Conservation (phyloP, 2,797 vertebrate species). For the Megalops cyprinoides region DNA sequence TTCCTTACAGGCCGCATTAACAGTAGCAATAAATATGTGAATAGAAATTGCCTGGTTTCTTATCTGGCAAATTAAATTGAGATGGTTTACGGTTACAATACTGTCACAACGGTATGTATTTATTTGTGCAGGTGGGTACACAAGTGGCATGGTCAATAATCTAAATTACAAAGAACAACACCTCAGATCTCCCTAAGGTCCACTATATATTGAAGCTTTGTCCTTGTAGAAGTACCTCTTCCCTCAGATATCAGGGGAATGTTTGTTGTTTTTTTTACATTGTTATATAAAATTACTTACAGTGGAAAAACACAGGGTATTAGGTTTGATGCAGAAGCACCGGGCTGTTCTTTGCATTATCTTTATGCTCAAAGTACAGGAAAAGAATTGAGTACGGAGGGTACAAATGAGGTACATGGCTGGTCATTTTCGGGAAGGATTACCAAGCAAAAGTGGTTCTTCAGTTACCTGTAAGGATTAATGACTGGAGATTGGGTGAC, state of each 20-base stretch:
- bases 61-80: not conserved
- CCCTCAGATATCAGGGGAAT: not conserved
- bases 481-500: slow-evolving; percentile 71
- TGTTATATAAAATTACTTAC: not conserved
- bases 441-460: slow-evolving; percentile 71
- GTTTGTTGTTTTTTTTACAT: not conserved
- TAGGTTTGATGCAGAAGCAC: not conserved
- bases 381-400: slow-evolving; percentile 65
- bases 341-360: slow-evolving; percentile 25
- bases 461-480: slow-evolving; percentile 75
- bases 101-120: not conserved
- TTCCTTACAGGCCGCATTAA: not conserved
- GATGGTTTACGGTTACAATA: not conserved
- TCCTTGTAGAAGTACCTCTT: not conserved
- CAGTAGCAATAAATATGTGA: slow-evolving; percentile 38
- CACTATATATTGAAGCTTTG: not conserved
- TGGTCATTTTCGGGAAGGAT: slow-evolving; percentile 66
- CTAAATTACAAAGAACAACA: not conserved
- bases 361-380: slow-evolving; percentile 58
- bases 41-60: slow-evolving; percentile 57
- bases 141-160: not conserved
- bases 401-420: slow-evolving; percentile 74
- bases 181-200: too few species aligned
- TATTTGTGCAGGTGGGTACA: not conserved
- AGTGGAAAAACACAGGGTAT: not conserved